phyloP scores from a whole-genome alignment of 1,140 invertebrate genomes.

The Adelges cooleyi region DNA sequence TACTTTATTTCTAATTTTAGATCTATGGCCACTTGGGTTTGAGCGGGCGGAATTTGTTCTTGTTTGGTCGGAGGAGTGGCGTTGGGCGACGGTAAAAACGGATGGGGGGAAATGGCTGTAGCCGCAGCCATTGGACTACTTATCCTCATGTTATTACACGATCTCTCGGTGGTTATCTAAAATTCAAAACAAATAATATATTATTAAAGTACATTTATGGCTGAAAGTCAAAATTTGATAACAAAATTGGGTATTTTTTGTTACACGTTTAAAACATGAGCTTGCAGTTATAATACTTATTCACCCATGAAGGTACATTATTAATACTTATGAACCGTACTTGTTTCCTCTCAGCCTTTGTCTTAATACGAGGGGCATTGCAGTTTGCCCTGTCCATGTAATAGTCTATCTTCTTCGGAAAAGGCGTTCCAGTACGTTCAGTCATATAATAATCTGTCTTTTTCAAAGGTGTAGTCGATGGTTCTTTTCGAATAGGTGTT shows the following conservation, averaged over 20 bases:
- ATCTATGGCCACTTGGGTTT: background rate
- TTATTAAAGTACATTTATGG: too few species aligned
- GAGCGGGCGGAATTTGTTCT: background rate
- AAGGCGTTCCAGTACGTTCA: slow-evolving; percentile 8
- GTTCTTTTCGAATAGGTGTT: slow-evolving; percentile 3
- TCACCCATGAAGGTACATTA: too few species aligned
- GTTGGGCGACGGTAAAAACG: slow-evolving; percentile 13
- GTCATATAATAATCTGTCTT: slow-evolving; percentile 22
- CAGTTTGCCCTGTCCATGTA: background rate
- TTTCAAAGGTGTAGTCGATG: slow-evolving; percentile 6
- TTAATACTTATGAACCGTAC: too few species aligned
- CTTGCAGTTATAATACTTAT: too few species aligned
- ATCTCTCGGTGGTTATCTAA: background rate
- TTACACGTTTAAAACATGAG: too few species aligned
- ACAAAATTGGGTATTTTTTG: too few species aligned
- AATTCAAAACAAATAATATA: background rate
- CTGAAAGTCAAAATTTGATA: too few species aligned
- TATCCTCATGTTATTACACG: background rate
- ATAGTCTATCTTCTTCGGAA: slow-evolving; percentile 16
- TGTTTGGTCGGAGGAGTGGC: slow-evolving; percentile 1
- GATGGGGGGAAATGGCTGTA: slow-evolving; percentile 16
- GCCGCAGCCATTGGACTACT: slow-evolving; percentile 19
- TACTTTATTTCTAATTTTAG: background rate
- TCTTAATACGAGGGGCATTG: slow-evolving; percentile 53
- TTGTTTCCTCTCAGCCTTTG: slow-evolving; percentile 70